Evolutionary conservation across 2,113 vertebrate genomes (phyloP).

Genomic region (Oryzias melastigma): DNA sequence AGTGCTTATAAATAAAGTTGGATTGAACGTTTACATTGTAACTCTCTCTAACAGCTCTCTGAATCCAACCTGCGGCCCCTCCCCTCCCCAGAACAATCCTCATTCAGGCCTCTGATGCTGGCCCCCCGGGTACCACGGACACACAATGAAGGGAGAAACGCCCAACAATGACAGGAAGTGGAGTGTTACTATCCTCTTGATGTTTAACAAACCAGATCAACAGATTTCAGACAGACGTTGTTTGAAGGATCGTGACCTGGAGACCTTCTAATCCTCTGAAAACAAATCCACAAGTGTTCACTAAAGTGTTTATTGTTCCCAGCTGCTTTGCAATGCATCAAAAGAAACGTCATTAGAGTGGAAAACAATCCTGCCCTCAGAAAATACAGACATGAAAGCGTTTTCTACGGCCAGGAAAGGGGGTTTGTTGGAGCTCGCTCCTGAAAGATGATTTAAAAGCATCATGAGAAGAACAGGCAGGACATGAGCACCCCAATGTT

Average conservation of each 20-base stretch:
- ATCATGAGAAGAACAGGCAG: no score
- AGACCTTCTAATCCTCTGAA: constrained; percentile 47
- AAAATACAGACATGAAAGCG: no score
- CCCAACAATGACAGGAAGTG: constrained; percentile 65
- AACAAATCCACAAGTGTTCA: constrained; percentile 18
- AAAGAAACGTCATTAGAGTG: constrained; percentile 2
- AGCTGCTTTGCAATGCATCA: constrained; percentile 1
- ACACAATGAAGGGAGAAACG: constrained; percentile 64
- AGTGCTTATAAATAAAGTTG: no score
- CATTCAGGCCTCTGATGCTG: constrained; percentile 39
- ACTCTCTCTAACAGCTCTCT: constrained; percentile 4
- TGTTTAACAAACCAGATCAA: constrained; percentile 22
- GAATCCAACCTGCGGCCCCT: constrained; percentile 9
- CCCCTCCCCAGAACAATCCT: constrained; percentile 32
- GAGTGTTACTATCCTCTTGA: constrained; percentile 44
- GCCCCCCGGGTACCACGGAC: constrained; percentile 8
- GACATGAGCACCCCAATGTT: no score
- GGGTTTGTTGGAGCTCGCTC: no score
- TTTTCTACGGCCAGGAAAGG: no score
- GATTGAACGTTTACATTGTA: constrained; percentile 13
- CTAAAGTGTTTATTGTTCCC: constrained; percentile 42
- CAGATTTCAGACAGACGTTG: constrained; percentile 22
- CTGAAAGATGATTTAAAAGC: no score
- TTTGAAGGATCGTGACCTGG: constrained; percentile 42
- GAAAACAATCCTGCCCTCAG: neutral